A percentile compares a stretch with the other conserved stretches of the same genome.
Conservation (phyloP, 92 coral and sea anemone genomes). For the Blastomussa wellsi region DNA sequence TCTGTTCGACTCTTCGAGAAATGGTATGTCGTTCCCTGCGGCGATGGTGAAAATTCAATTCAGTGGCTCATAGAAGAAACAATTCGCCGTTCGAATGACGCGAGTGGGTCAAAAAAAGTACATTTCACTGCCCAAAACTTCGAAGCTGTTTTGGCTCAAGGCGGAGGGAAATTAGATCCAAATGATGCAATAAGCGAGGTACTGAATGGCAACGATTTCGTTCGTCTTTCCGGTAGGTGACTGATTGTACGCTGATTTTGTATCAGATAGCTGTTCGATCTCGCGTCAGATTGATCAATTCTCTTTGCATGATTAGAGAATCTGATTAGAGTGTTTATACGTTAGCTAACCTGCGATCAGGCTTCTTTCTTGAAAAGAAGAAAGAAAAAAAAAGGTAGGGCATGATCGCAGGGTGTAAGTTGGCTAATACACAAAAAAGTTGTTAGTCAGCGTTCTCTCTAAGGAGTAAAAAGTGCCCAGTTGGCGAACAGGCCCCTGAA, state of each 20-base stretch:
- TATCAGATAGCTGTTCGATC: background rate
- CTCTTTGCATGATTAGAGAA: background rate
- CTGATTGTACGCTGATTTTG: background rate
- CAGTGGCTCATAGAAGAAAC: slow-evolving; percentile 81
- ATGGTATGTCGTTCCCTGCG: slow-evolving; percentile 88
- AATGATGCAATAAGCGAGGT: slow-evolving; percentile 72
- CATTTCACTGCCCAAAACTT: slow-evolving; percentile 28
- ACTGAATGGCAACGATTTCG: slow-evolving; percentile 81
- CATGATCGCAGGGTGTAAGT: too few relatives aligned
- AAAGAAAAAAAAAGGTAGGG: too few relatives aligned
- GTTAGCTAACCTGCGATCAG: too few relatives aligned
- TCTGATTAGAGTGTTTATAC: too few relatives aligned
- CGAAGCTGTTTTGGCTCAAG: slow-evolving; percentile 53
- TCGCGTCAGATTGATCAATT: background rate
- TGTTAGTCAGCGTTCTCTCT: too few relatives aligned
- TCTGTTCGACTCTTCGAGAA: slow-evolving; percentile 65
- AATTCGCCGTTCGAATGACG: slow-evolving; percentile 31
- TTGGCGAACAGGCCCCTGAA: too few relatives aligned
- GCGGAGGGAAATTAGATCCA: slow-evolving; percentile 44
- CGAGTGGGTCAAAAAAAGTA: slow-evolving; percentile 63
- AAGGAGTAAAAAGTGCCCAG: too few relatives aligned
- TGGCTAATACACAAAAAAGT: too few relatives aligned
- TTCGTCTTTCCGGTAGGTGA: slow-evolving; percentile 62
- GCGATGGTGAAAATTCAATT: slow-evolving; percentile 50
- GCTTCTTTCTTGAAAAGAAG: too few relatives aligned